These are phyloP conservation scores for Callopanchax toddi DNA, from an alignment of 2,113 vertebrate genomes.

Conservation along the genomic window DNA sequence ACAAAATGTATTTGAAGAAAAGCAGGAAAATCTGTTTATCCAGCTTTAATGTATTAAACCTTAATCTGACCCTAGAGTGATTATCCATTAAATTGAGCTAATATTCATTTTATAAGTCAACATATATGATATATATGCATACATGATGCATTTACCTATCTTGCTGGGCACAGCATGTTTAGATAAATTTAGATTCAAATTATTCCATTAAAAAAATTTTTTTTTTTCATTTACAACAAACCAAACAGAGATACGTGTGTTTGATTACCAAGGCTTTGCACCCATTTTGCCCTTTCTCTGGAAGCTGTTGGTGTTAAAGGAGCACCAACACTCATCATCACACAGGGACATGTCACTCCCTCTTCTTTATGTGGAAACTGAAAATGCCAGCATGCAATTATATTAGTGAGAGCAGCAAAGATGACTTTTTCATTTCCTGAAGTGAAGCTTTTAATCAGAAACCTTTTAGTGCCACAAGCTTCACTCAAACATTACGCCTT, in stretches of 20 bases:
- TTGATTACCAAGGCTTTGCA: neutral
- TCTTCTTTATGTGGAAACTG: slow-evolving; percentile 11
- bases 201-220: too few relatives aligned
- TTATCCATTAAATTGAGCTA: too few relatives aligned
- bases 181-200: too few relatives aligned
- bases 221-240: too few relatives aligned
- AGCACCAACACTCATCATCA: slow-evolving; percentile 1
- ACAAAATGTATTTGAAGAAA: too few relatives aligned
- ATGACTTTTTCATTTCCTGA: slow-evolving; percentile 46
- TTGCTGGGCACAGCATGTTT: too few relatives aligned
- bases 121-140: too few relatives aligned
- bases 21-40: too few relatives aligned
- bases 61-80: too few relatives aligned
- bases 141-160: too few relatives aligned
- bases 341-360: slow-evolving; percentile 7
- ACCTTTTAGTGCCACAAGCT: slow-evolving; percentile 40
- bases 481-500: slow-evolving; percentile 5
- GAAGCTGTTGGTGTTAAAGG: slow-evolving; percentile 1
- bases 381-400: slow-evolving; percentile 50
- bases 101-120: too few relatives aligned
- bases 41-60: too few relatives aligned
- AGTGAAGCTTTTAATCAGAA: slow-evolving; percentile 48
- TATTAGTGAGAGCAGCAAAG: slow-evolving; percentile 36
- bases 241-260: neutral
- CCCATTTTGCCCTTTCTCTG: neutral